Conservation (phyloP, 2,113 vertebrate genomes). For the Notechis scutatus region DNA sequence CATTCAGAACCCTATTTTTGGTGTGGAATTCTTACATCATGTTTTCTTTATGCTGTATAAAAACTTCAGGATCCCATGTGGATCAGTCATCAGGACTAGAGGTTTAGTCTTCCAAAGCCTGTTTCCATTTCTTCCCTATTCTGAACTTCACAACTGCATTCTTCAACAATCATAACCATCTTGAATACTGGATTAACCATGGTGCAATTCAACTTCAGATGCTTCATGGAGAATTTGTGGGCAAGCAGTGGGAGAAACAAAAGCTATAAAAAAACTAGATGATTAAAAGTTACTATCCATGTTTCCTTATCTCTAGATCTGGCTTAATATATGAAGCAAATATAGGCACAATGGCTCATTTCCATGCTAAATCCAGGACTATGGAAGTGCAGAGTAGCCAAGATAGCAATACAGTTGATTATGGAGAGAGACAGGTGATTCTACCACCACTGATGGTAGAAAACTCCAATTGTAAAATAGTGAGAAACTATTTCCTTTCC, state of each 20-base stretch:
- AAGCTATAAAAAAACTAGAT: constrained; percentile 13
- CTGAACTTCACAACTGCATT: constrained; percentile 70
- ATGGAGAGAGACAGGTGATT: too few relatives aligned
- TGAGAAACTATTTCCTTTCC: not conserved
- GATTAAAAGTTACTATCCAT: not conserved
- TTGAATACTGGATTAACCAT: constrained; percentile 60
- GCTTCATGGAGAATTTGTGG: constrained; percentile 69
- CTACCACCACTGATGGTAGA: too few relatives aligned
- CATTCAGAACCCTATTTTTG: not conserved
- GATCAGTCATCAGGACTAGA: not conserved
- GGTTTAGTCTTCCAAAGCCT: constrained; percentile 1
- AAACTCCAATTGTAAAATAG: not conserved
- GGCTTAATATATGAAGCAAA: not conserved
- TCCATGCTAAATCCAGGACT: not conserved
- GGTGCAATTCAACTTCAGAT: constrained; percentile 70
- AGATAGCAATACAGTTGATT: not conserved
- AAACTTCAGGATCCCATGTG: not conserved
- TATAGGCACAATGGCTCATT: not conserved
- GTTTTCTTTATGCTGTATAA: too few relatives aligned
- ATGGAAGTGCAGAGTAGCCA: not conserved
- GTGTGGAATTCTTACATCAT: not conserved
- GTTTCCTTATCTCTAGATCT: not conserved
- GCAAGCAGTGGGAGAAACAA: constrained; percentile 69
- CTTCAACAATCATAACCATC: constrained; percentile 72
- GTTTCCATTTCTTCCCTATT: constrained; percentile 10